Percentiles rank a stretch among this genome's conserved stretches.
phyloP scores from a whole-genome alignment of 2,888 invertebrate species.

The Orchesellides sinensis region DNA sequence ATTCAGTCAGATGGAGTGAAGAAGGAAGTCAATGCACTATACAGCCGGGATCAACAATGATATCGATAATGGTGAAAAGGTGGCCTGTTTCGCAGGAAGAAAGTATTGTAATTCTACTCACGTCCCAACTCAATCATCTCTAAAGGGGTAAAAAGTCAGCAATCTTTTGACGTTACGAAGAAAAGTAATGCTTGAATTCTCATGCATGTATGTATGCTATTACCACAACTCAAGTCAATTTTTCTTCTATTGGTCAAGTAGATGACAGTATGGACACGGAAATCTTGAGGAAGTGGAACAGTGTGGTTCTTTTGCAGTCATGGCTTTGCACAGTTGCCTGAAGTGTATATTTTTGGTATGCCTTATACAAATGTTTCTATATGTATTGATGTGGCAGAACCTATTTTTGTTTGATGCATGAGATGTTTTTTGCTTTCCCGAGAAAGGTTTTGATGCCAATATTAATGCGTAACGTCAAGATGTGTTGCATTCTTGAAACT shows the following conservation, averaged over 20 bases:
- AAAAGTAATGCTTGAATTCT: background rate
- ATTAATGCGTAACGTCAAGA: constrained; percentile 18
- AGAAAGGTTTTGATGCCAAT: background rate
- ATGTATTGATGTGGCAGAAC: background rate
- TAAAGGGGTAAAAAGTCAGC: constrained; percentile 69
- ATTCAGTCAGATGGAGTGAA: background rate
- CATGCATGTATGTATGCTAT: constrained; percentile 22
- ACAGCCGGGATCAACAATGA: background rate
- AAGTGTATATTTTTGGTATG: background rate
- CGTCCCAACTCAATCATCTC: constrained; percentile 75
- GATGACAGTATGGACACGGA: constrained; percentile 25
- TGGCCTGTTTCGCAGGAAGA: constrained; percentile 7
- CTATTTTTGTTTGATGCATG: constrained; percentile 1
- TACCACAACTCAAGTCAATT: constrained; percentile 44
- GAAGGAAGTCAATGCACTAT: background rate
- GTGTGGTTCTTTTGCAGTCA: background rate
- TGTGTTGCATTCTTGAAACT: constrained; percentile 3
- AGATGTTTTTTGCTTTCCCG: background rate
- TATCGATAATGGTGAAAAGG: background rate
- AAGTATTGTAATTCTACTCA: constrained; percentile 64
- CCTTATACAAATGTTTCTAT: background rate
- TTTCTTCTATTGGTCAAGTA: constrained; percentile 41
- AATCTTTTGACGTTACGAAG: constrained; percentile 48
- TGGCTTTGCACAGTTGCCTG: background rate
- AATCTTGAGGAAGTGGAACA: constrained; percentile 10